Percentiles rank a stretch among this genome's conserved stretches.
phyloP scores from a whole-genome alignment of 2,888 invertebrate species.

The Embidobia sp. region DNA sequence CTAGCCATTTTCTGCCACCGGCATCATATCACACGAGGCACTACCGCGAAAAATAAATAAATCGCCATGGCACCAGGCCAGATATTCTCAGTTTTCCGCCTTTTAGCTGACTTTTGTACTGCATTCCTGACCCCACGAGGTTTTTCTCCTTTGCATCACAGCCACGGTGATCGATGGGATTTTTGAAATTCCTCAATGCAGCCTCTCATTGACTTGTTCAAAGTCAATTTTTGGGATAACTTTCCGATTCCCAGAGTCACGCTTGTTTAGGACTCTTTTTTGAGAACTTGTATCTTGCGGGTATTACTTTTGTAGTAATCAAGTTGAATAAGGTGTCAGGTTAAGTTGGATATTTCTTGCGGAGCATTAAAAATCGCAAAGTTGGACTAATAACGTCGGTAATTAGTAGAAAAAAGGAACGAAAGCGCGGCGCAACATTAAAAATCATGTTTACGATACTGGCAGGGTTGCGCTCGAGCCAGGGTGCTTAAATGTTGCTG shows the following conservation, averaged over 20 bases:
- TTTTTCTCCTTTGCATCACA: constrained; percentile 21
- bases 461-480: constrained; percentile 26
- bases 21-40: constrained; percentile 56
- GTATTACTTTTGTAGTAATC: no score
- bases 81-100: constrained; percentile 68
- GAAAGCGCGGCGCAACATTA: constrained; percentile 58
- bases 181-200: constrained; percentile 40
- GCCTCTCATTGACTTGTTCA: no score
- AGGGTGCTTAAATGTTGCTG: constrained; percentile 66
- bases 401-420: constrained; percentile 48
- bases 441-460: constrained; percentile 62
- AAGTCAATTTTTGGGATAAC: no score
- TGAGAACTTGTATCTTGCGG: no score
- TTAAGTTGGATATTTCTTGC: no score
- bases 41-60: constrained; percentile 75
- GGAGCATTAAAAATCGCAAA: constrained; percentile 22
- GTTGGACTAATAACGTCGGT: constrained; percentile 27
- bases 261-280: no score
- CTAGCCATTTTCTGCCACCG: constrained; percentile 66
- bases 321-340: no score
- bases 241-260: no score
- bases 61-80: constrained; percentile 75
- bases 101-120: constrained; percentile 38
- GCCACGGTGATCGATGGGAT: constrained; percentile 46
- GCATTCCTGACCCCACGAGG: constrained; percentile 19